These are phyloP conservation scores for Hucho hucho DNA, from an alignment of 2,113 vertebrate genomes.

Conservation along the genomic window DNA sequence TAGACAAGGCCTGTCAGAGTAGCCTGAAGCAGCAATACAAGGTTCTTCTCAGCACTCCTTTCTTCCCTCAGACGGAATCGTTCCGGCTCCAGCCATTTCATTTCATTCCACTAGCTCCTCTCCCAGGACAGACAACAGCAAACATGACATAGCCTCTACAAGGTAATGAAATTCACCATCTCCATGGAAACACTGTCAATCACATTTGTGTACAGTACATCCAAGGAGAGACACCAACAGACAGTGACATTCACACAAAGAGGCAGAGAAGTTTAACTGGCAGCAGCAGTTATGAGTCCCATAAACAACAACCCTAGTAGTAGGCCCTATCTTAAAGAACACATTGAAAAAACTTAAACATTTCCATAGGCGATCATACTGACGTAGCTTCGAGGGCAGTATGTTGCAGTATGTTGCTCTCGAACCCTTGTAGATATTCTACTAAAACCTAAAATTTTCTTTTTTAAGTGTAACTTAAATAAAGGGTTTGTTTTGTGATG, in stretches of 20 bases:
- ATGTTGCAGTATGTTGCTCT: too few species aligned
- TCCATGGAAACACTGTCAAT: neutral
- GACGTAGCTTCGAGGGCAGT: neutral
- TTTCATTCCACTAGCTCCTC: too few species aligned
- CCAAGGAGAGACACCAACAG: slow-evolving; percentile 38
- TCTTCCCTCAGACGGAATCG: slow-evolving; percentile 44
- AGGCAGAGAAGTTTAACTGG: slow-evolving; percentile 22
- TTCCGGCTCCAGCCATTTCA: slow-evolving; percentile 47
- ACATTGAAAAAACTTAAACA: slow-evolving; percentile 25
- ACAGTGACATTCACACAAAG: too few species aligned
- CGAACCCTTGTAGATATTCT: too few species aligned
- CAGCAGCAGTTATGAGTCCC: slow-evolving; percentile 35
- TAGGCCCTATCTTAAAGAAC: slow-evolving; percentile 55
- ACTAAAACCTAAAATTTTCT: neutral
- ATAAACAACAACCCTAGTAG: slow-evolving; percentile 40
- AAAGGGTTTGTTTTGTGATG: neutral
- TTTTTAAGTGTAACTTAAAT: too few species aligned
- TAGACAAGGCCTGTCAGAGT: slow-evolving; percentile 7
- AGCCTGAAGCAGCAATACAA: slow-evolving; percentile 60
- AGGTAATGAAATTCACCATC: neutral
- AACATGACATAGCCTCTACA: slow-evolving; percentile 22
- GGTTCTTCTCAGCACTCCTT: slow-evolving; percentile 45
- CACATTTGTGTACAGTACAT: slow-evolving; percentile 62
- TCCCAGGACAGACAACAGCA: slow-evolving; percentile 32
- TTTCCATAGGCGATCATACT: neutral